A percentile compares a stretch with the other conserved stretches of the same genome.
These are phyloP conservation scores for Entelurus aequoreus DNA, from an alignment of 2,113 vertebrate genomes.

Conservation along the genomic window DNA sequence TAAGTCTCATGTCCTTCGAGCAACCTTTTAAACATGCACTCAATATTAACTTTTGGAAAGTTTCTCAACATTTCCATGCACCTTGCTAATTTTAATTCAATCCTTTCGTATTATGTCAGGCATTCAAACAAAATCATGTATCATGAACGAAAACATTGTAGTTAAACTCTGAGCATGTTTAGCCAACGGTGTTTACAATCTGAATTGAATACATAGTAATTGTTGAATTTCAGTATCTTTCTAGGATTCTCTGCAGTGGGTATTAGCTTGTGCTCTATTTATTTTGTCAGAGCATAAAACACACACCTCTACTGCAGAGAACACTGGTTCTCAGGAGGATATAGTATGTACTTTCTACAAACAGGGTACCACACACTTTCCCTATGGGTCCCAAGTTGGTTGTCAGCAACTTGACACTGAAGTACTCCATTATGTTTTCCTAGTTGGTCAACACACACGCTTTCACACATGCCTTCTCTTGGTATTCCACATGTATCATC, in stretches of 20 bases:
- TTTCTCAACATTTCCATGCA: neutral
- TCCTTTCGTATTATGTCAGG: neutral
- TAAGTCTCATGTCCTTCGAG: neutral
- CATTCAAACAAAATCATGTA: neutral
- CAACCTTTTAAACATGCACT: neutral
- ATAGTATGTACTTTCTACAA: no score
- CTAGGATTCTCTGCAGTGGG: no score
- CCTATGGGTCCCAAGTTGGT: constrained; percentile 54
- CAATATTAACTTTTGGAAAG: neutral
- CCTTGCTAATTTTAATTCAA: constrained; percentile 1
- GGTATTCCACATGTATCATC: constrained; percentile 4
- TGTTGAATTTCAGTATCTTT: no score
- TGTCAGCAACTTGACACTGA: constrained; percentile 59
- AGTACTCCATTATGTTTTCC: constrained; percentile 54
- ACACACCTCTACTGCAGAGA: no score
- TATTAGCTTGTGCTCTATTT: no score
- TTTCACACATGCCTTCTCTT: no score
- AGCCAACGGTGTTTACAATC: constrained; percentile 14
- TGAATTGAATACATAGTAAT: neutral
- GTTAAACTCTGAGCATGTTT: constrained; percentile 18
- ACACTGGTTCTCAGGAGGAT: no score
- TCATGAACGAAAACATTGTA: neutral
- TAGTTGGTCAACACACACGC: constrained; percentile 25
- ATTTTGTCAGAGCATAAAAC: no score
- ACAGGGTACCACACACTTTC: constrained; percentile 9